phyloP scores from a whole-genome alignment of 2,797 vertebrate genomes.

The Bryconaethiops microstoma region DNA sequence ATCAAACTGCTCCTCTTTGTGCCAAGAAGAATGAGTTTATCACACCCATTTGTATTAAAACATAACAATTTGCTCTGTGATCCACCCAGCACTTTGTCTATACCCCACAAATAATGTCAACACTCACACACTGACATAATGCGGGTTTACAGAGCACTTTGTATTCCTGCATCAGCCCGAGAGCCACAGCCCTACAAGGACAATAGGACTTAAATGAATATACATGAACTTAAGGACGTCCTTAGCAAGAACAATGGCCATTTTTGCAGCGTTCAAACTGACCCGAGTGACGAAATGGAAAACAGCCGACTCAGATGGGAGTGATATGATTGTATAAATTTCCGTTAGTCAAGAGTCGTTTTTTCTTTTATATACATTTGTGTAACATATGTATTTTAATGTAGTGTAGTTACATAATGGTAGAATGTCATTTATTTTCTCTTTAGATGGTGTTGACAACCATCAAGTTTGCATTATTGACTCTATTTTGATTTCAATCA shows the following conservation, averaged over 20 bases:
- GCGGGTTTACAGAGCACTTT: conserved; percentile 46
- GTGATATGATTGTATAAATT: too few relatives aligned
- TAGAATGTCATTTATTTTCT: too few relatives aligned
- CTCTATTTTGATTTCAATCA: too few relatives aligned
- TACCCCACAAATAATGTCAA: conserved; percentile 45
- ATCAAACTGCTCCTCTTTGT: conserved; percentile 48
- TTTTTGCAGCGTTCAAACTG: background rate
- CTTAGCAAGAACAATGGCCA: background rate
- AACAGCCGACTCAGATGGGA: background rate
- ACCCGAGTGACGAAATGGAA: background rate
- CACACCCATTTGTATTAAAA: conserved; percentile 56
- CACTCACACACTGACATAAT: conserved; percentile 50
- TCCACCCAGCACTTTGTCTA: conserved; percentile 59
- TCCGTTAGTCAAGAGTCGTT: too few relatives aligned
- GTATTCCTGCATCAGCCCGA: conserved; percentile 26
- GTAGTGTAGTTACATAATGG: too few relatives aligned
- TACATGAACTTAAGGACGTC: background rate
- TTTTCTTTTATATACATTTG: too few relatives aligned
- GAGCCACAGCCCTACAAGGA: conserved; percentile 35
- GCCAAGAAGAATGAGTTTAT: conserved; percentile 36
- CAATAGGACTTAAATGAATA: conserved; percentile 16
- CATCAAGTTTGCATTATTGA: too few relatives aligned
- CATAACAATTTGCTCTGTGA: conserved; percentile 43
- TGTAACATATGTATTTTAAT: too few relatives aligned
- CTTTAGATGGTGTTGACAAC: too few relatives aligned